These are phyloP conservation scores for Nannospalax galili DNA, from an alignment of 2,113 vertebrate genomes.

Conservation along the genomic window DNA sequence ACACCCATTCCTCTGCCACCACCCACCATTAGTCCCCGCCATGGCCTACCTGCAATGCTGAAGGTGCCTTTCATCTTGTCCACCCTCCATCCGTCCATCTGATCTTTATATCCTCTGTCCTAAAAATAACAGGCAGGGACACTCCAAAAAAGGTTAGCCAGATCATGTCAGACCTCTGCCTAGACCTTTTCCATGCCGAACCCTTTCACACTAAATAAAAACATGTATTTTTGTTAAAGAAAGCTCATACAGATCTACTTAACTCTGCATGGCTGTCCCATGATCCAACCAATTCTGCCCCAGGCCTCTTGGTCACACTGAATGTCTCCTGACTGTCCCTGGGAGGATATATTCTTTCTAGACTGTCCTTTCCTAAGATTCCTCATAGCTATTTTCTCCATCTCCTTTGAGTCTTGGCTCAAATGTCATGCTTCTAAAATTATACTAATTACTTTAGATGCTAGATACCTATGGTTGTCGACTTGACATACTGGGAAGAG, in stretches of 20 bases:
- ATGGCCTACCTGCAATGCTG: neutral
- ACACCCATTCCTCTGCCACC: too few relatives aligned
- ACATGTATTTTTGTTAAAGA: too few relatives aligned
- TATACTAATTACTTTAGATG: too few relatives aligned
- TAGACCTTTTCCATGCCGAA: neutral
- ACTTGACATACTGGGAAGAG: too few relatives aligned
- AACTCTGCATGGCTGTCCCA: fast-evolving
- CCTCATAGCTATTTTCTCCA: neutral
- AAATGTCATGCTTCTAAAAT: neutral
- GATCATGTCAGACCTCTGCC: neutral
- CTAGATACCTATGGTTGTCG: too few relatives aligned
- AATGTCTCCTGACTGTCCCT: neutral
- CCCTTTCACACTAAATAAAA: too few relatives aligned
- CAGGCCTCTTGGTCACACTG: neutral
- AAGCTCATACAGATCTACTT: neutral
- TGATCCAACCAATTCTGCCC: too few relatives aligned
- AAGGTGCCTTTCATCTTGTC: neutral
- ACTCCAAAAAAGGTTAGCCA: neutral
- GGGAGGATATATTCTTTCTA: too few relatives aligned
- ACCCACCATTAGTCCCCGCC: neutral
- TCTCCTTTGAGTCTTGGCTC: neutral
- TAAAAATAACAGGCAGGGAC: neutral
- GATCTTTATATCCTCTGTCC: neutral
- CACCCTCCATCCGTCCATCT: neutral
- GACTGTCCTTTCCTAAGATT: neutral